Evolutionary conservation across 2,797 vertebrate genomes (phyloP), one percentile per base, ranked within the genome.

Genomic region (Synaphobranchus kaupii): DNA sequence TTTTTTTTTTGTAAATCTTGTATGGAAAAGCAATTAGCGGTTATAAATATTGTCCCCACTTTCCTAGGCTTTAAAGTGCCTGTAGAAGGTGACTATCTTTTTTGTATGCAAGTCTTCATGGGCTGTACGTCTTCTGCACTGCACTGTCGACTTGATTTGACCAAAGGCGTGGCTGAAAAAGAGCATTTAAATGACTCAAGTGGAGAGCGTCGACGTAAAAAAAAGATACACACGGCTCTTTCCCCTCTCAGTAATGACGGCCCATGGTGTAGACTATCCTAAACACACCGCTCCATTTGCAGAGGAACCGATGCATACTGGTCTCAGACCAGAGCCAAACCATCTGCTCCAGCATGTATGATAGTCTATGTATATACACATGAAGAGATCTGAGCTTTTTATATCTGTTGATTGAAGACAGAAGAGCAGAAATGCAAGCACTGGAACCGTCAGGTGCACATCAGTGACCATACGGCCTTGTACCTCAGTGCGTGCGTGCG

Each of bases 91-190:
- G 68, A 63, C 83, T 92, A 81, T 7, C 0, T 80, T 90, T 88
- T 85, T 87, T 89, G 90, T 90, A 92, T 90, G 94, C 92, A 93
- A 92, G 92, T 91, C 8, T 54, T 56, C 50, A 5, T 81, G 5
- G 3, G 7, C 60, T 56, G 15, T 56, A 56, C 54, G 9, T 56
- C 10, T 56, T 56, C 54, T 56, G 15, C 54, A 56, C 63, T n/a
- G 25, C 3, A 7, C 25, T 83, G 22, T 58, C 39, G 22, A 17
- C 48, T 85, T 89, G 92, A 92, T 89, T 76, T 87, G 88, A 73
- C 25, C 47, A 39, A 28, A 25, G 63, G 44, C 34, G 48, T 71
- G 66, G 60, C n/a, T 71, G 56, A 22, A n/a, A 3, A 22, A 25
- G 44, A 15, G 84, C 13, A 25, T 68, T 85, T 52, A 54, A 34